A percentile compares a stretch with the other conserved stretches of the same genome.
These are phyloP conservation scores for Probosciger aterrimus DNA, from an alignment of 2,113 vertebrate species.

Conservation along the genomic window DNA sequence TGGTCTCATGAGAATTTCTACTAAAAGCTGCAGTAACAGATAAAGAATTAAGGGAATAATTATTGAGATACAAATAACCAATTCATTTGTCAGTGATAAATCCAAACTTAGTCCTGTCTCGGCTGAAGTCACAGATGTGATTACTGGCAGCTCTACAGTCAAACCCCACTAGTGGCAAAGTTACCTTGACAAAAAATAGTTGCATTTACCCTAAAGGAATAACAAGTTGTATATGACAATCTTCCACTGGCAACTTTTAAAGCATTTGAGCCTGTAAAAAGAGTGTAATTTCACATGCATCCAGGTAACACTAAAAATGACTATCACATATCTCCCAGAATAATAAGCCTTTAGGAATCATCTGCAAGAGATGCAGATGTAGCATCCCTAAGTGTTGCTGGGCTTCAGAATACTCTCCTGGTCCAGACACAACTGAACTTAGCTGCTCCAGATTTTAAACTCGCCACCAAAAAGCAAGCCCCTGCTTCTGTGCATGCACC, in stretches of 20 bases:
- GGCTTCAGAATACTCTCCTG: not conserved
- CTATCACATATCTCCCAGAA: not conserved
- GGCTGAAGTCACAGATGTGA: not conserved
- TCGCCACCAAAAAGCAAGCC: not conserved
- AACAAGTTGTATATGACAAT: not conserved
- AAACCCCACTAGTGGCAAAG: not conserved
- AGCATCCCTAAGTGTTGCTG: not conserved
- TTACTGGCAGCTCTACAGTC: not conserved
- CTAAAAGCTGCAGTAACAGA: conserved; percentile 82
- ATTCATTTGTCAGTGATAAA: not conserved
- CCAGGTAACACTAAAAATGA: not conserved
- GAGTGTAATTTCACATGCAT: not conserved
- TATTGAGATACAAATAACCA: not conserved
- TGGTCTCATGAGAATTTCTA: conserved; percentile 97
- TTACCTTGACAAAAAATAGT: not conserved
- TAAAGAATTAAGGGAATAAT: conserved; percentile 3
- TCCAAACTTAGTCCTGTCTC: not conserved
- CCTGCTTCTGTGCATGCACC: not conserved
- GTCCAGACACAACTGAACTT: not conserved
- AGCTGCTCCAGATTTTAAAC: not conserved
- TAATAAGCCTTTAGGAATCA: not conserved
- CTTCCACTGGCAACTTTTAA: not conserved
- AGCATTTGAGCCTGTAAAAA: not conserved
- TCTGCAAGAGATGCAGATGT: not conserved
- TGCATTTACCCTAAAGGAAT: not conserved